phyloP scores from a whole-genome alignment of 2,888 invertebrate species.

The Heliconius sara region DNA sequence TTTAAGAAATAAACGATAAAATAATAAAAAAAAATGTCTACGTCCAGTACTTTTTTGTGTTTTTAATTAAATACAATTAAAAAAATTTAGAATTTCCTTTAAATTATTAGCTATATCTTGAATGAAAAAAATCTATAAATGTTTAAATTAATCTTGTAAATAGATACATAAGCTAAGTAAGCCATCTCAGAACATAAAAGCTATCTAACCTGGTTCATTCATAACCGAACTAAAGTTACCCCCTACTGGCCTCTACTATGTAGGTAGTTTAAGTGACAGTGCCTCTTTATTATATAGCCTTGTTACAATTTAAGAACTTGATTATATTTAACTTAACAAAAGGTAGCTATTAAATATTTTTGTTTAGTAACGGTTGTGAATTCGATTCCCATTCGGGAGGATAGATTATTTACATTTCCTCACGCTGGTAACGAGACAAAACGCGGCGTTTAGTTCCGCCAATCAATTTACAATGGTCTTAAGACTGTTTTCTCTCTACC shows the following conservation, averaged over 20 bases:
- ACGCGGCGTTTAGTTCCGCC: not conserved
- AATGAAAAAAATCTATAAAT: not conserved
- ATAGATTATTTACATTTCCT: too few relatives aligned
- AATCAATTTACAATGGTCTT: not conserved
- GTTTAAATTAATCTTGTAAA: not conserved
- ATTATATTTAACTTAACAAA: not conserved
- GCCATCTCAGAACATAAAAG: not conserved
- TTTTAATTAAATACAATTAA: too few relatives aligned
- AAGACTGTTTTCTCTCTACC: not conserved
- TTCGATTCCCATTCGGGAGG: too few relatives aligned
- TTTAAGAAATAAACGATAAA: too few relatives aligned
- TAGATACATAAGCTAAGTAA: not conserved
- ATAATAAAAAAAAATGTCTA: too few relatives aligned
- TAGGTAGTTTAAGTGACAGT: slow-evolving; percentile 35
- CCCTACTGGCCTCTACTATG: slow-evolving; percentile 35
- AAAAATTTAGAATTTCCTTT: too few relatives aligned
- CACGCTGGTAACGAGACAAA: too few relatives aligned
- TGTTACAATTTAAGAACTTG: not conserved
- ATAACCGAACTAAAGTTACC: slow-evolving; percentile 47
- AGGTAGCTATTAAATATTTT: not conserved
- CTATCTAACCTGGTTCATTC: slow-evolving; percentile 36
- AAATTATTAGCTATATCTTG: not conserved
- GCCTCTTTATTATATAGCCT: slow-evolving; percentile 23
- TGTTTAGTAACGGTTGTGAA: too few relatives aligned
- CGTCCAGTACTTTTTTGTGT: too few relatives aligned